Base-by-base conservation (phyloP, 2,113 vertebrate species). In the Notiomystis cincta region DNA sequence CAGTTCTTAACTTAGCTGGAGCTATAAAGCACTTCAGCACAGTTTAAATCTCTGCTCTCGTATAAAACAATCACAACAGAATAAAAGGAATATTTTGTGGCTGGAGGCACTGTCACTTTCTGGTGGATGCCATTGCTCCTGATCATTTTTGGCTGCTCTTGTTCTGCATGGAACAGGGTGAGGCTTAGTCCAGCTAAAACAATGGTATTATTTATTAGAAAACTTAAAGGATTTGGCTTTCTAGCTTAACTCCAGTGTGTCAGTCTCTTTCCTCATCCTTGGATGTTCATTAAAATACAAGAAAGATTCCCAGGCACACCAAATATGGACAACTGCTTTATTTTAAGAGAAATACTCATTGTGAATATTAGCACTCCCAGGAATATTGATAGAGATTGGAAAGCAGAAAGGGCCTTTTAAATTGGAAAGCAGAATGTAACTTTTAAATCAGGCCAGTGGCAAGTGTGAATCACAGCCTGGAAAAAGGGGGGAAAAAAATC, bases 1-100 rank as follows among this genome's bases (percentile, higher is more conserved):
- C 89, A 90, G 44, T 65, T 90, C 61, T 92, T 90, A 93, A 95
- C 76, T 91, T 90, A 38, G 69, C 80, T 90, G 58, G 72, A 50
- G 44, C 72, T 50, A 50, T 71, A 93, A 92, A 84, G 72, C 20
- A 61, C 72, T 90, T 90, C 60, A 69, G 76, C 65, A 53, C 51
- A 25, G 53, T 53, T 90, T 50, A 84, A 92, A 37, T 84, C 72
- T 64, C 76, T 64, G 53, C 76, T 90, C 61, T 78, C 12, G 56
- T 57, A 71, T 73, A 67, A 92, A 80, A 33, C 76, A 71, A 86
- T 81, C 79, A 93, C 91, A 91, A 86, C 20, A 58, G 58, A 80
- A 42, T 85, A 70, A 88, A 82, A 73, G 31, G 79, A 9, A 25
- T 81, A 35, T 53, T 60, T 45, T 75, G 71, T 66, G 47, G 16